phyloP scores from a whole-genome alignment of 1,140 invertebrate genomes.

The Drosophila gunungcola region DNA sequence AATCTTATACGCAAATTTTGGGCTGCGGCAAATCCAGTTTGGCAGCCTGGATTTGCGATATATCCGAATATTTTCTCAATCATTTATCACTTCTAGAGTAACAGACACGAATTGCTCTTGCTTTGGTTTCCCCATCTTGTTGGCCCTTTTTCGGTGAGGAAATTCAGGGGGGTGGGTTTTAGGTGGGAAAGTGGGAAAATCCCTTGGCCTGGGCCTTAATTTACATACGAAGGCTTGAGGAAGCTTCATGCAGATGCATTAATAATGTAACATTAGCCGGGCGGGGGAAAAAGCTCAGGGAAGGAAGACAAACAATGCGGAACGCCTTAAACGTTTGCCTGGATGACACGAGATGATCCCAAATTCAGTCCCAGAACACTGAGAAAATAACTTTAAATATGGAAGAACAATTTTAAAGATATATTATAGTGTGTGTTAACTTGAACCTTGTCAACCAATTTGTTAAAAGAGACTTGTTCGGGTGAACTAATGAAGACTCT shows the following conservation, averaged over 20 bases:
- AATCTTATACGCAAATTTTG: not conserved
- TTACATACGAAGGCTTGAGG: slow-evolving; percentile 47
- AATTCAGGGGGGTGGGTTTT: not conserved
- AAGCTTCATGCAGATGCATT: slow-evolving; percentile 67
- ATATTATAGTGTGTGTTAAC: too few relatives aligned
- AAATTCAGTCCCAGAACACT: slow-evolving; percentile 5
- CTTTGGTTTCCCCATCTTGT: slow-evolving; percentile 9
- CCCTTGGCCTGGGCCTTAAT: slow-evolving; percentile 17
- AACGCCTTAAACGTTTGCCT: slow-evolving; percentile 47
- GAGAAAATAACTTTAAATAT: not conserved
- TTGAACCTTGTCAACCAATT: too few relatives aligned
- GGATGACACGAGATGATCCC: slow-evolving; percentile 46
- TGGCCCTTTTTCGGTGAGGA: not conserved
- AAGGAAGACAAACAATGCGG: slow-evolving; percentile 51
- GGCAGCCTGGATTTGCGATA: slow-evolving; percentile 33
- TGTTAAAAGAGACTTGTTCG: too few relatives aligned
- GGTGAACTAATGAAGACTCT: too few relatives aligned
- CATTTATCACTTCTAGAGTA: slow-evolving; percentile 42
- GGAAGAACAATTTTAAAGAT: too few relatives aligned
- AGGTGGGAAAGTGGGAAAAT: slow-evolving; percentile 4
- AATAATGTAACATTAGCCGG: slow-evolving; percentile 75
- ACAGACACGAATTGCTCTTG: slow-evolving; percentile 19
- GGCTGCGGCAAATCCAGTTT: slow-evolving; percentile 12
- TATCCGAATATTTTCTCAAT: slow-evolving; percentile 30
- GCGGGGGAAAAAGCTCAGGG: not conserved